phyloP scores from a whole-genome alignment of 2,113 vertebrate genomes.

The Erythrocercus mccallii region DNA sequence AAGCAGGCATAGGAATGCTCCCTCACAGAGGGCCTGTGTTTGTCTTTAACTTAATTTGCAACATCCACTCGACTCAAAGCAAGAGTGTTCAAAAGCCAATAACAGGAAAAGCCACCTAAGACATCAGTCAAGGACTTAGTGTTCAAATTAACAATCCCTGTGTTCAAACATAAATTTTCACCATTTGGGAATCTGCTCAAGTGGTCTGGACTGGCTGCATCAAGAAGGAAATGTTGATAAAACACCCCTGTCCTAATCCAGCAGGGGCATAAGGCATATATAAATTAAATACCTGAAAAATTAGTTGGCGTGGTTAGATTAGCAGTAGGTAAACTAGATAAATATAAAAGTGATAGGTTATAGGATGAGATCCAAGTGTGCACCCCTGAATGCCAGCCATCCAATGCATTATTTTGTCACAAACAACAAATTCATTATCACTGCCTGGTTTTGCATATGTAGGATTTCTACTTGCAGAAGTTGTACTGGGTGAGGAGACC shows the following conservation, averaged over 20 bases:
- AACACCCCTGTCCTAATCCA: not conserved
- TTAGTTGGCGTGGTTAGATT: not conserved
- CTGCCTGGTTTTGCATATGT: not conserved
- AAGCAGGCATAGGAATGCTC: not conserved
- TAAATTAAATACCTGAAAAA: not conserved
- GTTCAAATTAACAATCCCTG: not conserved
- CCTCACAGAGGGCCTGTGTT: not conserved
- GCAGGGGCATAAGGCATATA: not conserved
- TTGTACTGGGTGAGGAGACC: not conserved
- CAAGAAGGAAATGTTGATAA: not conserved
- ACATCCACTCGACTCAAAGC: not conserved
- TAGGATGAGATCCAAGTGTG: not conserved
- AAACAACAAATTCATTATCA: not conserved
- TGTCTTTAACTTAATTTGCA: not conserved
- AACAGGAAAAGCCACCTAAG: not conserved
- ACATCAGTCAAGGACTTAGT: not conserved
- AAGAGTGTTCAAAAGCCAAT: not conserved
- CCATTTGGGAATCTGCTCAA: not conserved
- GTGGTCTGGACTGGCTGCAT: not conserved
- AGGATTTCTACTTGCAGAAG: not conserved
- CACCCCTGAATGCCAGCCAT: not conserved
- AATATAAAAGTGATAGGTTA: not conserved
- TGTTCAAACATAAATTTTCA: not conserved
- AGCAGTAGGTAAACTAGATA: not conserved
- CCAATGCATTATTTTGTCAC: not conserved